A percentile compares a stretch with the other conserved stretches of the same genome.
phyloP scores from a whole-genome alignment of 2,888 invertebrate species.

The Melolontha melolontha region DNA sequence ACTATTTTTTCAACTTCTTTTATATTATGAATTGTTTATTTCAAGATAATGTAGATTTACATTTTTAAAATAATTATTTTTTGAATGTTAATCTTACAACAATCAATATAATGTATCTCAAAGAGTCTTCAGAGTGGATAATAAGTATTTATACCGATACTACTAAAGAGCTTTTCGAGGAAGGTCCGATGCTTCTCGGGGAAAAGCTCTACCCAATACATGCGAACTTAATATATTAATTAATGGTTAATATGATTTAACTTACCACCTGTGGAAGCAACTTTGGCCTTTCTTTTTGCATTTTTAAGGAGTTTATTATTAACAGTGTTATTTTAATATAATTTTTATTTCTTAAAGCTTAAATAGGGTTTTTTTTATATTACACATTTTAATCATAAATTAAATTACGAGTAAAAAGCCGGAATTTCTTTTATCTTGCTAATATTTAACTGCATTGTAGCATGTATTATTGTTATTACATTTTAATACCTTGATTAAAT shows the following conservation, averaged over 20 bases:
- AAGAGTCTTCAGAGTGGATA: not conserved
- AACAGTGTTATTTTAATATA: too few relatives aligned
- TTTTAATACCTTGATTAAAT: too few relatives aligned
- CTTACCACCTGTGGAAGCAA: constrained; percentile 18
- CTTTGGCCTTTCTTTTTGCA: constrained; percentile 26
- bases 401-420: too few relatives aligned
- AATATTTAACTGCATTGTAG: too few relatives aligned
- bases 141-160: constrained; percentile 1
- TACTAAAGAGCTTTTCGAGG: not conserved
- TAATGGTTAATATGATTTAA: constrained; percentile 33
- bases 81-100: not conserved
- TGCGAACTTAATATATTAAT: constrained; percentile 20
- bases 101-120: constrained; percentile 5
- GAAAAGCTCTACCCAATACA: constrained; percentile 18
- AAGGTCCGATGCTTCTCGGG: constrained; percentile 24
- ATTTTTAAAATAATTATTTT: not conserved
- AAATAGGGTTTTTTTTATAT: too few relatives aligned
- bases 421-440: too few relatives aligned
- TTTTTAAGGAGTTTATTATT: too few relatives aligned
- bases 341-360: too few relatives aligned
- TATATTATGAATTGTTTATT: not conserved
- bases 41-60: not conserved
- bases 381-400: too few relatives aligned
- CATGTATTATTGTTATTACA: too few relatives aligned
- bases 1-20: not conserved